Evolutionary conservation across 2,113 vertebrate genomes (phyloP).

Genomic region (Rhabdornis inornatus): DNA sequence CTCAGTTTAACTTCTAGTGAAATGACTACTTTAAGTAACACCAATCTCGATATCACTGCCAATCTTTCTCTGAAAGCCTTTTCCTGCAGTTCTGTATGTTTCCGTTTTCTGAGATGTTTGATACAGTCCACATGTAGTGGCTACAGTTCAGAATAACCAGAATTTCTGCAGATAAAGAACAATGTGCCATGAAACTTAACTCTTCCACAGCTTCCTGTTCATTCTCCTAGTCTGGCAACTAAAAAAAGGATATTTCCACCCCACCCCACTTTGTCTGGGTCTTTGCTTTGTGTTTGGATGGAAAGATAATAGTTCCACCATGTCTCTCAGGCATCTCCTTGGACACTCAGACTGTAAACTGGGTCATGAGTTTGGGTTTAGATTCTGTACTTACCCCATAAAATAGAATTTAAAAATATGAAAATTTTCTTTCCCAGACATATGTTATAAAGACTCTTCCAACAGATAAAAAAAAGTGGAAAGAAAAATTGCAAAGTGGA

Average conservation of each 20-base stretch:
- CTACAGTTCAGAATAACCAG: not conserved
- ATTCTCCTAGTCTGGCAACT: not conserved
- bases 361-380: not conserved
- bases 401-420: not conserved
- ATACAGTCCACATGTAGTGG: not conserved
- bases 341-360: not conserved
- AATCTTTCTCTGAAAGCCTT: not conserved
- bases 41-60: not conserved
- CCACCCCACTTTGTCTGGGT: not conserved
- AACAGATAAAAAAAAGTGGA: no score
- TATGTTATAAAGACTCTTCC: conserved; percentile 87
- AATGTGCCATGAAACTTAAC: not conserved
- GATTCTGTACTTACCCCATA: not conserved
- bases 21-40: not conserved
- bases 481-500: conserved; percentile 53
- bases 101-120: not conserved
- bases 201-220: not conserved
- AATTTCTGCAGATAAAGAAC: not conserved
- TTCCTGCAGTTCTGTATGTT: not conserved
- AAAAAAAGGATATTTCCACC: not conserved
- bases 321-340: not conserved
- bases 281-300: not conserved
- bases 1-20: not conserved
- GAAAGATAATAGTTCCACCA: not conserved
- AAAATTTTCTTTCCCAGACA: conserved; percentile 68